Conservation (phyloP, 2,888 invertebrate species). For the Monochamus alternatus region DNA sequence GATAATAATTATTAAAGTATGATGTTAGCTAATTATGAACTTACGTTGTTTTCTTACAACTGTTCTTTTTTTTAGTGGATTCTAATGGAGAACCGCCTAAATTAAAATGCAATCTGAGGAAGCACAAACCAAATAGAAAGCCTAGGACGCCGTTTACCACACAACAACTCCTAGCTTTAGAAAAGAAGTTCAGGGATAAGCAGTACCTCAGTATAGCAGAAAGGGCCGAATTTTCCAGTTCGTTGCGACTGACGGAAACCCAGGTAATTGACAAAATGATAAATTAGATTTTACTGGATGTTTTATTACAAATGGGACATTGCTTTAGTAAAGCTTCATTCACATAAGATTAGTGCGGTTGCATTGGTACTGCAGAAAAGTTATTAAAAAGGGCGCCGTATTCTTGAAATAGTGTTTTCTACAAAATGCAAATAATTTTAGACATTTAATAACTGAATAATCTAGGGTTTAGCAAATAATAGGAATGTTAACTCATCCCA, state of each 20-base stretch:
- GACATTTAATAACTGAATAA: no score
- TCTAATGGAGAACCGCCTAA: slow-evolving; percentile 87
- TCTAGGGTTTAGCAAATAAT: no score
- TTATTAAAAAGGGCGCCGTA: no score
- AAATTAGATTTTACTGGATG: background rate
- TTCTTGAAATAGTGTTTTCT: no score
- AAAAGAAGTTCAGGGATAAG: slow-evolving; percentile 97
- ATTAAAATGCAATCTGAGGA: slow-evolving; percentile 91
- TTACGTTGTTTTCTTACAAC: background rate
- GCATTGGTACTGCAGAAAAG: no score
- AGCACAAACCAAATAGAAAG: slow-evolving; percentile 98
- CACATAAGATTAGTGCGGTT: no score
- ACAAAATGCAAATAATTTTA: no score
- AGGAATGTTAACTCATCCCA: no score
- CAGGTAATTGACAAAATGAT: slow-evolving; percentile 76
- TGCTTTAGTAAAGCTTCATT: no score
- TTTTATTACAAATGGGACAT: no score
- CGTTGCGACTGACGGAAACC: slow-evolving; percentile 92
- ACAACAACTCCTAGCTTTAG: slow-evolving; percentile 93
- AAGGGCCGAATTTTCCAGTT: slow-evolving; percentile 96
- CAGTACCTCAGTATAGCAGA: slow-evolving; percentile 99
- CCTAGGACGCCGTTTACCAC: slow-evolving; percentile 99
- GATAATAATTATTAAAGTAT: no score
- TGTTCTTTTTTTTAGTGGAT: slow-evolving; percentile 71
- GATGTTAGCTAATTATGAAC: no score